Base-by-base conservation (phyloP, 2,113 vertebrate genomes). In the Chunga burmeisteri region DNA sequence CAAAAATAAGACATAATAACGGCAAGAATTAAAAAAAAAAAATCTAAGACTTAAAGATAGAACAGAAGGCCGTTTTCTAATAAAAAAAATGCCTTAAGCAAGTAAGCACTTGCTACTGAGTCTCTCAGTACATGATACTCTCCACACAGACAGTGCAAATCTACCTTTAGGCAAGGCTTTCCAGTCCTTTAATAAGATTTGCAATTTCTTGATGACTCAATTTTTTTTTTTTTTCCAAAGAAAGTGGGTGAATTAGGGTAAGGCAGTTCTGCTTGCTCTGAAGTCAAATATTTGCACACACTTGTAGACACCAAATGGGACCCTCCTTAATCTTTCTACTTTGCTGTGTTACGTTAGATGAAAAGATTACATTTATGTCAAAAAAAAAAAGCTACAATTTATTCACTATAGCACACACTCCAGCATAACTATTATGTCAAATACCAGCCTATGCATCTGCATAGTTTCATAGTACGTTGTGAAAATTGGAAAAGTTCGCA, bases 131-230 rank as follows among this genome's bases (percentile, higher is more conserved):
- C 59, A 71, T 56, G 8, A 66, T 55, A 84, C 19, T 74, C 78
- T 72, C 66, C 70, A 81, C 23, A 87, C 16, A 87, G 93, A 85
- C 65, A 86, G 58, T 55, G 81, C 65, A 90, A 91, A 87, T 85
- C 59, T 62, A 89, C 85, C 94, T 93, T 82, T 53, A 96, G 78
- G 88, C 73, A 94, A 92, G 44, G 78, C 78, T 93, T 97, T 71
- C 73, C 65, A 87, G 65, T 65, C 70, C 56, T 94, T 90, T 87
- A 85, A 82, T 78, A 94, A 81, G 84, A 94, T 85, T 59, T 94
- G 65, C 56, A 63, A n/a, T 87, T 87, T 91, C 68, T 74, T 90
- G 65, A 93, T 4, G 6, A 75, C 65, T 90, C 47, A 3, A 10
- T 46, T 77, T 36, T 50, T 81, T 65, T 77, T 65, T 58, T 38